Evolutionary conservation across 2,797 vertebrate genomes (phyloP).

Genomic region (Phataginus tetradactyla): DNA sequence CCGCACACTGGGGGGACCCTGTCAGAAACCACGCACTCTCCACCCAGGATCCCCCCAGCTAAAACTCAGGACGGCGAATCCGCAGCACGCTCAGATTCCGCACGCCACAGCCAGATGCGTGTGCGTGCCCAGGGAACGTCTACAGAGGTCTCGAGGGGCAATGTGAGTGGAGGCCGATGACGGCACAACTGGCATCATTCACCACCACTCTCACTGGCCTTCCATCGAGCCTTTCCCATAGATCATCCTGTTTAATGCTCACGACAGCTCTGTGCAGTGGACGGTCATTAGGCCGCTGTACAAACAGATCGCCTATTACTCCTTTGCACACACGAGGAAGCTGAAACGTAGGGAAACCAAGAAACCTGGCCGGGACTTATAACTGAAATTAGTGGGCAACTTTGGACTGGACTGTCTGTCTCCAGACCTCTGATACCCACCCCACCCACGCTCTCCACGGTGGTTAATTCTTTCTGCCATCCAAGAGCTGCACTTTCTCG

Average conservation of each 20-base stretch:
- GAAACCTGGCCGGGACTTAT: background rate
- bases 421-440: background rate
- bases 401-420: background rate
- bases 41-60: background rate
- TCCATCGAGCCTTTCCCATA: background rate
- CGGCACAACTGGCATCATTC: background rate
- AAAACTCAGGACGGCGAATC: background rate
- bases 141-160: background rate
- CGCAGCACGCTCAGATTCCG: no score
- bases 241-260: background rate
- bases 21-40: background rate
- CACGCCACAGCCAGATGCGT: rapidly evolving
- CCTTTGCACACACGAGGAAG: background rate
- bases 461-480: no score
- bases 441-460: rapidly evolving
- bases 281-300: background rate
- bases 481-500: no score
- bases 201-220: background rate
- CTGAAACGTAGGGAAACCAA: background rate
- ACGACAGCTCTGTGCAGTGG: rapidly evolving
- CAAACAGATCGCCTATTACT: background rate
- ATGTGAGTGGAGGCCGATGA: rapidly evolving
- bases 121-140: background rate
- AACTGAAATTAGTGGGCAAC: background rate
- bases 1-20: background rate